These are phyloP conservation scores for Squalus acanthias DNA, from an alignment of 2,797 vertebrate genomes.

Conservation along the genomic window DNA sequence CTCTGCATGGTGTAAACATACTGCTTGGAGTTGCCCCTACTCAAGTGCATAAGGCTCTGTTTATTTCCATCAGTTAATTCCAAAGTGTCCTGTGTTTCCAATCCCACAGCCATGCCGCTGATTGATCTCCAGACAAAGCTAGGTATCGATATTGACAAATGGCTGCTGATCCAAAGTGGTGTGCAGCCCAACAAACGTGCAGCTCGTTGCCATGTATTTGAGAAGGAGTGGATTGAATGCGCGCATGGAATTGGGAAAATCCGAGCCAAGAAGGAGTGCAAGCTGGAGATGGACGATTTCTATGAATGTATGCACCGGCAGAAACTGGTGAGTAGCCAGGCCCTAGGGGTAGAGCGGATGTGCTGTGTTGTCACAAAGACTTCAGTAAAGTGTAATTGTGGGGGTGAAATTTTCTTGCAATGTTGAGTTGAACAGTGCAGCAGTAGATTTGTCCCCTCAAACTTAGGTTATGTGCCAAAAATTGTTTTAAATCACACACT, in stretches of 20 bases:
- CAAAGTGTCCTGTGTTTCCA: neutral
- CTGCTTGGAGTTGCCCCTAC: neutral
- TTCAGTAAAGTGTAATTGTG: neutral
- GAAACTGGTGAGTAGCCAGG: conserved; percentile 66
- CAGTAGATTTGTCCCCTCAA: neutral
- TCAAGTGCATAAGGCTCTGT: neutral
- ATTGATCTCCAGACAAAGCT: conserved; percentile 68
- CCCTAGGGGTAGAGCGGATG: neutral
- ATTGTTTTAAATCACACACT: neutral
- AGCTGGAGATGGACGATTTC: conserved; percentile 78
- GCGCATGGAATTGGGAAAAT: conserved; percentile 70
- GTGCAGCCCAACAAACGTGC: conserved; percentile 61
- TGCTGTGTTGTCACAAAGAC: neutral
- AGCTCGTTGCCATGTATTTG: conserved; percentile 73
- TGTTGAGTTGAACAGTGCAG: neutral
- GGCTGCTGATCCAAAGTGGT: conserved; percentile 66
- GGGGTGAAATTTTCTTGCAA: neutral
- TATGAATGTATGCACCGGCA: conserved; percentile 71
- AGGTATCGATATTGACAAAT: conserved; percentile 69
- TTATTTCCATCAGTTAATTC: neutral
- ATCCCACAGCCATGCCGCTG: conserved; percentile 73
- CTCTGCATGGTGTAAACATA: neutral
- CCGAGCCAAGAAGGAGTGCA: conserved; percentile 74
- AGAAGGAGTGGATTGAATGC: conserved; percentile 90
- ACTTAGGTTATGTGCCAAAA: neutral